phyloP scores from a whole-genome alignment of 2,888 invertebrate species.

The Galeruca laticollis region DNA sequence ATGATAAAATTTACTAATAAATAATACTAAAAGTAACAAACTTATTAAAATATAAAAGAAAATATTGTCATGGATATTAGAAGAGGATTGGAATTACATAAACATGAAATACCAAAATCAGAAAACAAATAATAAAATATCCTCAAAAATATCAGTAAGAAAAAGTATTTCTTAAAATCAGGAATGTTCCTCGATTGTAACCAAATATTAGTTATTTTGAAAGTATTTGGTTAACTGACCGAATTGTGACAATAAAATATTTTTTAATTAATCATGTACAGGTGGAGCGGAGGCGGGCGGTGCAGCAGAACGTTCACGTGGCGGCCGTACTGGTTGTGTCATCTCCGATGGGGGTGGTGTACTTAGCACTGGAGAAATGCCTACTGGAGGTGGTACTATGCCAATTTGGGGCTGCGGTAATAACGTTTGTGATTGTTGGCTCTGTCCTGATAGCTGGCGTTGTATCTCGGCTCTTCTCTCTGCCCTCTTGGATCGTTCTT shows the following conservation, averaged over 20 bases:
- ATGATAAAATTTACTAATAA: not conserved
- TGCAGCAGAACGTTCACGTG: constrained; percentile 9
- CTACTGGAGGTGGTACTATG: not conserved
- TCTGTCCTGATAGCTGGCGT: constrained; percentile 47
- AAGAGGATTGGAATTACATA: not conserved
- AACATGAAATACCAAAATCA: too few relatives aligned
- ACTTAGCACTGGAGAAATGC: not conserved
- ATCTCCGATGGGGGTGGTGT: not conserved
- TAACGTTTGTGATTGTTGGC: constrained; percentile 24
- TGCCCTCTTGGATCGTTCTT: constrained; percentile 66
- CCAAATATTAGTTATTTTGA: too few relatives aligned
- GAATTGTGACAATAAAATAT: too few relatives aligned
- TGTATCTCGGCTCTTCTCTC: constrained; percentile 51
- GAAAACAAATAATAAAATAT: not conserved
- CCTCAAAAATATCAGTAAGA: not conserved
- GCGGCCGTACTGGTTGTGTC: not conserved
- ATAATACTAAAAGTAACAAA: not conserved
- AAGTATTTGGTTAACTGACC: too few relatives aligned
- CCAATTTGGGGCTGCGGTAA: constrained; percentile 8
- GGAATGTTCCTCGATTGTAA: too few relatives aligned
- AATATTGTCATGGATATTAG: not conserved
- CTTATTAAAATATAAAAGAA: too few relatives aligned
- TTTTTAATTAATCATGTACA: not conserved
- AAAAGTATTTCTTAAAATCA: too few relatives aligned
- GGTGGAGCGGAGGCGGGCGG: not conserved